phyloP scores from a whole-genome alignment of 2,113 vertebrate species.

The Epinephelus moara region DNA sequence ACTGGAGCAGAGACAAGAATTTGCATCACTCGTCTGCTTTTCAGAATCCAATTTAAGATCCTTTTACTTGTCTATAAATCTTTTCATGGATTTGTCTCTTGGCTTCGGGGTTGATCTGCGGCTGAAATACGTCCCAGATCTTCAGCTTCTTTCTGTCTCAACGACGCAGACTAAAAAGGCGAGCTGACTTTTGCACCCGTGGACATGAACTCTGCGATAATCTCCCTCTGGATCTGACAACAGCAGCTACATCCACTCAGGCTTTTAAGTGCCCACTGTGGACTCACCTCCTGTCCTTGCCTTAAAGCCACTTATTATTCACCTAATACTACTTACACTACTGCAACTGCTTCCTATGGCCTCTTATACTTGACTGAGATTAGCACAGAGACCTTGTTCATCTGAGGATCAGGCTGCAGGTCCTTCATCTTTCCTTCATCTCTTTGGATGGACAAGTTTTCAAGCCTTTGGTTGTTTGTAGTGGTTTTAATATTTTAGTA shows the following conservation, averaged over 20 bases:
- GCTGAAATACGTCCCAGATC: constrained; percentile 18
- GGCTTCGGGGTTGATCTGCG: background rate
- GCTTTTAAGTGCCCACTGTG: constrained; percentile 50
- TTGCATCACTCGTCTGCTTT: background rate
- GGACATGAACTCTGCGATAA: constrained; percentile 57
- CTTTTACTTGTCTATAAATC: background rate
- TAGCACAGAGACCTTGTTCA: background rate
- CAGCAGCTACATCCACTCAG: constrained; percentile 47
- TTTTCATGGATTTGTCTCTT: constrained; percentile 4
- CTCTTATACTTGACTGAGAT: background rate
- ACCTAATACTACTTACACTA: background rate
- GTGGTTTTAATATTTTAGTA: too few relatives aligned
- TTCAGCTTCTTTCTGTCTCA: constrained; percentile 4
- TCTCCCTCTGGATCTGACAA: constrained; percentile 57
- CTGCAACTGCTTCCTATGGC: background rate
- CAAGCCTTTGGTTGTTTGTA: too few relatives aligned
- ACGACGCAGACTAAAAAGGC: background rate
- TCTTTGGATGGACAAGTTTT: too few relatives aligned
- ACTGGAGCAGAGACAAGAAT: constrained; percentile 1
- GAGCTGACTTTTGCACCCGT: constrained; percentile 18
- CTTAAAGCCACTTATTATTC: constrained; percentile 42
- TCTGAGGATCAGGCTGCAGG: background rate
- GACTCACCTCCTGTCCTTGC: constrained; percentile 18
- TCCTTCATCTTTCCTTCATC: too few relatives aligned
- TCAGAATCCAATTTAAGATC: constrained; percentile 11